Evolutionary conservation across 2,888 invertebrate genomes (phyloP), one percentile per base, ranked within the genome.

Genomic region (Nomada fucata): DNA sequence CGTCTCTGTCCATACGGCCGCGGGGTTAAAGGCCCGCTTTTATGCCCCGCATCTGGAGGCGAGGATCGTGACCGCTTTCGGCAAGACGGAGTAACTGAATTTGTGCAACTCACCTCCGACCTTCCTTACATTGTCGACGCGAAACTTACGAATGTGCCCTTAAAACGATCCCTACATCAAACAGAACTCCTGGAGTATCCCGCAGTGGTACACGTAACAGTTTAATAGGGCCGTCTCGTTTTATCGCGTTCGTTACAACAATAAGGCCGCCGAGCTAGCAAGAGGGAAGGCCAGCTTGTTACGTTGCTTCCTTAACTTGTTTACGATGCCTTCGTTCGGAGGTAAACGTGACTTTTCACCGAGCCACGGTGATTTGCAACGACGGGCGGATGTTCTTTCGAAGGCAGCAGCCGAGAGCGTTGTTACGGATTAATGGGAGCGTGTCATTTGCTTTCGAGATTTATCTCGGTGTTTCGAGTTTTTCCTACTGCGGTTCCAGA

Each of bases 21-120:
- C 3, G 20, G 36, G 36, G 57, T 65, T 75, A 75, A 79, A 79
- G 76, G 67, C 20, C n/a, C 59, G 13, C 47, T 71, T 71, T 85
- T 82, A 84, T 68, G 60, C 61, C 50, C 50, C 50, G n/a, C 52
- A 69, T 64, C 72, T 23, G 59, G 10, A 64, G 29, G 23, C 23
- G 7, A 47, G 26, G 60, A 50, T 55, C 67, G 60, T 65, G 64
- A 72, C 4, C 50, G 47, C 55, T 50, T n/a, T 57, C 26, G 10
- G 61, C 57, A 50, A 36, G 52, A 61, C 53, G 42, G 20, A 18
- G 70, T 76, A 70, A 74, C 69, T 61, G 74, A 68, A 80, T 70
- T 65, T 59, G 50, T 44, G 44, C 15, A 44, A 42, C 61, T 29
- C 52, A 23, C 26, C 18, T 10, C n/a, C 42, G 29, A 26, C 50